These are phyloP conservation scores for Falcaria lacertinaria DNA, from an alignment of 2,888 invertebrate species.

Conservation along the genomic window DNA sequence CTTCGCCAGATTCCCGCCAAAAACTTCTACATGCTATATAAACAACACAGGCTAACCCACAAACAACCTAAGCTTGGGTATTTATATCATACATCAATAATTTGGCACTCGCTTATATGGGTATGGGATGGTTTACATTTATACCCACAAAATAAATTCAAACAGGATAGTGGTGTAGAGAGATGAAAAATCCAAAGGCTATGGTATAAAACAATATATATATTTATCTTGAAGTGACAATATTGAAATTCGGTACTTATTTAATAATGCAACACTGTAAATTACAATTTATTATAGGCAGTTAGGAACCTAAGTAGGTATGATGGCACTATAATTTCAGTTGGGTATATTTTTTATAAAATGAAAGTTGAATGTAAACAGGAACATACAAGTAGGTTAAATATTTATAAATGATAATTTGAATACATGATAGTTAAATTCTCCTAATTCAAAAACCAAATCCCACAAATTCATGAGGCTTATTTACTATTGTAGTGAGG, in stretches of 20 bases:
- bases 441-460: background rate
- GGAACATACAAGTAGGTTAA: background rate
- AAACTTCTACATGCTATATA: too few species aligned
- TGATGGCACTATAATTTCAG: constrained; percentile 50
- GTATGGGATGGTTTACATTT: too few species aligned
- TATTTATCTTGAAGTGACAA: constrained; percentile 54
- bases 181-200: constrained; percentile 11
- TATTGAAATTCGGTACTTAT: constrained; percentile 46
- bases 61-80: too few species aligned
- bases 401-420: constrained; percentile 1
- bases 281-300: constrained; percentile 26
- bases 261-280: constrained; percentile 16
- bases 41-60: too few species aligned
- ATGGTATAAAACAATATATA: constrained; percentile 64
- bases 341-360: constrained; percentile 13
- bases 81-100: too few species aligned
- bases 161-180: background rate
- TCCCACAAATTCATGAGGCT: background rate
- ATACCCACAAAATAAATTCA: too few species aligned
- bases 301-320: constrained; percentile 62
- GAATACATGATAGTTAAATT: constrained; percentile 6
- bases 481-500: background rate
- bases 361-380: constrained; percentile 8
- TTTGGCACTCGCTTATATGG: too few species aligned
- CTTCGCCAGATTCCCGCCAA: too few species aligned